These are phyloP conservation scores for Gasterosteus aculeatus DNA, from an alignment of 2,113 vertebrate genomes.

Conservation along the genomic window DNA sequence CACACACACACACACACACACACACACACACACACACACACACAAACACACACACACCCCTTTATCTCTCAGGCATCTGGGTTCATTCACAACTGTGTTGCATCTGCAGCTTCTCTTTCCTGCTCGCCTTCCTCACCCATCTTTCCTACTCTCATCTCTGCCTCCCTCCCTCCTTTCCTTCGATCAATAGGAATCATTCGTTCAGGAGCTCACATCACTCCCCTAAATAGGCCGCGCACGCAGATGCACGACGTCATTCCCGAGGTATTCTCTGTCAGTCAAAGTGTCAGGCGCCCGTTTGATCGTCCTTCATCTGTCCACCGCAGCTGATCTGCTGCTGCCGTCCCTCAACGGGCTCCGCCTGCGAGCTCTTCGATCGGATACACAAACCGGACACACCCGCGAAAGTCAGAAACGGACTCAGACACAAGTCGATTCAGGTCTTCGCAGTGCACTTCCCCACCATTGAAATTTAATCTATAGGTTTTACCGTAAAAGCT, in stretches of 20 bases:
- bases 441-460: not conserved
- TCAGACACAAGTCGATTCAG: not conserved
- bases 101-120: slow-evolving; percentile 37
- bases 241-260: slow-evolving; percentile 29
- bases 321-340: slow-evolving; percentile 18
- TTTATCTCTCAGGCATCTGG: slow-evolving; percentile 65
- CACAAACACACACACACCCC: too few relatives aligned
- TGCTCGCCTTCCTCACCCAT: not conserved
- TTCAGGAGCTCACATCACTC: slow-evolving; percentile 6
- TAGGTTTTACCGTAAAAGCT: not conserved
- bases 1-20: not conserved
- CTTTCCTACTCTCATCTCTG: not conserved
- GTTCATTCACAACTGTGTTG: slow-evolving; percentile 54
- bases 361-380: not conserved
- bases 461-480: not conserved
- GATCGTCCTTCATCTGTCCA: slow-evolving; percentile 39
- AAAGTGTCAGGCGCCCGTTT: slow-evolving; percentile 21
- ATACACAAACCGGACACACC: not conserved
- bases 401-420: not conserved
- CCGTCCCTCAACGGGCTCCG: slow-evolving; percentile 12
- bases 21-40: not conserved
- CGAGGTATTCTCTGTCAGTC: slow-evolving; percentile 42
- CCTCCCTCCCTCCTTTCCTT: not conserved
- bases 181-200: slow-evolving; percentile 55
- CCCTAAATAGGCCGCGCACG: slow-evolving; percentile 24